These are phyloP conservation scores for Muntiacus reevesi DNA, from an alignment of 2,113 vertebrate species.

Conservation along the genomic window DNA sequence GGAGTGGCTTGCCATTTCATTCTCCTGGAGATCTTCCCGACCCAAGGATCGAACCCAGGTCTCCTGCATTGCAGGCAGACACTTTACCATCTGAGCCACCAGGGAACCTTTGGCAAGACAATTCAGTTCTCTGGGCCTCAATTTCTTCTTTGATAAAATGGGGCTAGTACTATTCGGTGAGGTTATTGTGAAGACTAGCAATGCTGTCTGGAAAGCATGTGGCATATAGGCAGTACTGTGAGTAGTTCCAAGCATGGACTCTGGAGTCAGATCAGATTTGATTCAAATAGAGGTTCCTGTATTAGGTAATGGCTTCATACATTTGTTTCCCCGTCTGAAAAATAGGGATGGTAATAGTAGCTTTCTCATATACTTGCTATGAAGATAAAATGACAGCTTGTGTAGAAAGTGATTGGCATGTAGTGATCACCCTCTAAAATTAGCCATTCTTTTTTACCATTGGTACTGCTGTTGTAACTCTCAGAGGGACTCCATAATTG, in stretches of 20 bases:
- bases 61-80: neutral
- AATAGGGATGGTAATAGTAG: neutral
- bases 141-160: neutral
- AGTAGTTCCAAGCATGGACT: neutral
- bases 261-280: neutral
- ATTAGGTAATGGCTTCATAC: neutral
- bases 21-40: fast-evolving
- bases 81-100: neutral
- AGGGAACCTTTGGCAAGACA: neutral
- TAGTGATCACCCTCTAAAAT: neutral
- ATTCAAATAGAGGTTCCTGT: neutral
- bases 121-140: neutral
- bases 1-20: neutral
- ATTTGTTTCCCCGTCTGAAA: neutral
- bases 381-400: neutral
- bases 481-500: neutral
- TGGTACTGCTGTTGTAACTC: neutral
- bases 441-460: neutral
- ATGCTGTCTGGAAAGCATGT: neutral
- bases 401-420: neutral
- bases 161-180: neutral
- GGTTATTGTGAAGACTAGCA: neutral
- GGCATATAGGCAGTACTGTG: neutral
- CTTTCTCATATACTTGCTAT: neutral
- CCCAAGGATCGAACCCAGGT: neutral